Conservation (phyloP, 2,113 vertebrate species). For the Gasterosteus nipponicus region DNA sequence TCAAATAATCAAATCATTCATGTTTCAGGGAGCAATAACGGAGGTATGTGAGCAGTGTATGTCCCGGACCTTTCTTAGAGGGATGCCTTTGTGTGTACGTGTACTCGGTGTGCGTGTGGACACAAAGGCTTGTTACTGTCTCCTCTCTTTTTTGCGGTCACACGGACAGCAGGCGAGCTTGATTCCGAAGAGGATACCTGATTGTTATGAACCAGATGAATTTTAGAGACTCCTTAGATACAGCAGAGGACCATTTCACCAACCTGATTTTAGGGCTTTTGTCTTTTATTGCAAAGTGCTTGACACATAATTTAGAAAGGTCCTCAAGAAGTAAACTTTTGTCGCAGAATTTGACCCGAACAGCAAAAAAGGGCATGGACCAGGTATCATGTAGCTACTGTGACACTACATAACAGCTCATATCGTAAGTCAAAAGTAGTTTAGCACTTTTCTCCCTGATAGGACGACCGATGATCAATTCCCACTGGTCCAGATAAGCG, state of each 20-base stretch:
- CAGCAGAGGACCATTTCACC: background rate
- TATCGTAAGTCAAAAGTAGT: slow-evolving; percentile 22
- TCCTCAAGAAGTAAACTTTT: background rate
- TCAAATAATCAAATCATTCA: slow-evolving; percentile 83
- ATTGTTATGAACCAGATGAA: slow-evolving; percentile 18
- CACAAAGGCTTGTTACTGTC: slow-evolving; percentile 61
- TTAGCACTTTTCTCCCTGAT: slow-evolving; percentile 43
- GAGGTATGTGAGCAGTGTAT: slow-evolving; percentile 67
- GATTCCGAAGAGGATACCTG: background rate
- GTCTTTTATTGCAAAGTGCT: background rate
- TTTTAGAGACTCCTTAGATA: background rate
- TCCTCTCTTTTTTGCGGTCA: slow-evolving; percentile 14
- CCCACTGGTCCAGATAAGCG: slow-evolving; percentile 69
- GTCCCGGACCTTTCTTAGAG: slow-evolving; percentile 60
- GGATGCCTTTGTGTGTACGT: slow-evolving; percentile 62
- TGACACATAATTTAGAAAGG: background rate
- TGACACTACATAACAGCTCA: background rate
- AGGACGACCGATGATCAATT: slow-evolving; percentile 72
- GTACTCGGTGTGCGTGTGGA: slow-evolving; percentile 63
- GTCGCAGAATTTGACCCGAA: background rate
- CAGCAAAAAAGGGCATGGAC: background rate
- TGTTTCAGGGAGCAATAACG: slow-evolving; percentile 78
- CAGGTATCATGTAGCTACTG: no score
- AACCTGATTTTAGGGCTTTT: background rate
- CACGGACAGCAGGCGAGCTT: background rate